Evolutionary conservation across 2,888 invertebrate species (phyloP).

Genomic region (Amphipoea oculea): DNA sequence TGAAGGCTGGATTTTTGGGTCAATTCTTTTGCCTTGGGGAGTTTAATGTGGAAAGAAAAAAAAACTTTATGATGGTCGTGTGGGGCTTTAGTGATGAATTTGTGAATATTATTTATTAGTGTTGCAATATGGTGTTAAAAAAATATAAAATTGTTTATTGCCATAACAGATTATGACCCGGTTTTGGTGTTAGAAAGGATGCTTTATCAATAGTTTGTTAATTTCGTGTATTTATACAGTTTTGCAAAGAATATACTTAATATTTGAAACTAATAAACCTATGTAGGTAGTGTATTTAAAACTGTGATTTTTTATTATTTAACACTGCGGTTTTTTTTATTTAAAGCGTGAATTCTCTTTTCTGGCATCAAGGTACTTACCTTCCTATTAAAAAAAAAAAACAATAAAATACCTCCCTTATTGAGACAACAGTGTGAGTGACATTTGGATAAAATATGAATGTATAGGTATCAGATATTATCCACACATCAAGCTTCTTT

Average conservation of each 20-base stretch:
- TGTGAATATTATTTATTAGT: constrained; percentile 64
- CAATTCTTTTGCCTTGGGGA: constrained; percentile 75
- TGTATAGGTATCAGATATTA: background rate
- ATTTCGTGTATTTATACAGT: constrained; percentile 1
- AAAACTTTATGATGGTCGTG: constrained; percentile 71
- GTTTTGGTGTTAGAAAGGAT: constrained; percentile 28
- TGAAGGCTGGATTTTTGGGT: constrained; percentile 79
- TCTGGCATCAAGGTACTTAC: too few species aligned
- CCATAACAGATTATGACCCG: constrained; percentile 29
- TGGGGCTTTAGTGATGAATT: constrained; percentile 69
- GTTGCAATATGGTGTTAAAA: constrained; percentile 65
- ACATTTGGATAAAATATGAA: background rate
- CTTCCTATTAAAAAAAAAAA: too few species aligned
- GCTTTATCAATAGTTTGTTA: constrained; percentile 9
- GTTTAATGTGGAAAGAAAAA: constrained; percentile 72
- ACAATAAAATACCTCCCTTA: too few species aligned
- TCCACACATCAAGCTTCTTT: background rate
- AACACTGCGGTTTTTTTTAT: too few species aligned
- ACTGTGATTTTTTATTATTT: background rate
- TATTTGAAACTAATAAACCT: too few species aligned
- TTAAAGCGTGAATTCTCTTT: too few species aligned
- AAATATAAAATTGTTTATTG: constrained; percentile 58
- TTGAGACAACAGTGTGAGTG: background rate
- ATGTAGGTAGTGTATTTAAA: too few species aligned
- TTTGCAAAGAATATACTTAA: background rate